A percentile compares a stretch with the other conserved stretches of the same genome.
Conservation (phyloP, 2,113 vertebrate genomes). For the Rattus rattus region DNA sequence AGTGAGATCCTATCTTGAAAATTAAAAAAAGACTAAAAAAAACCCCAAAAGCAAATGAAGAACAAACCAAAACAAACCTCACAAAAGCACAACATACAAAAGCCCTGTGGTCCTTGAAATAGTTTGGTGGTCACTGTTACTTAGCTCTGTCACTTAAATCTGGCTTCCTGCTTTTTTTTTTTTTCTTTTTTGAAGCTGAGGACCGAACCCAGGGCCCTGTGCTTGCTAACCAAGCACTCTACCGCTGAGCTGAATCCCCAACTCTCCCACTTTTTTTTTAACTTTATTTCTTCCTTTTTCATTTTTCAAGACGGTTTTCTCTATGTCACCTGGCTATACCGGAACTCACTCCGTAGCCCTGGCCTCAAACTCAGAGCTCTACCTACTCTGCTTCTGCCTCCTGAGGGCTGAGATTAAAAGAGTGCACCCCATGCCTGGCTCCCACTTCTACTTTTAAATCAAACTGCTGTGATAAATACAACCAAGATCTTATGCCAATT, state of each 20-base stretch:
- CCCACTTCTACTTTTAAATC: not conserved
- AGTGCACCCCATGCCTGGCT: not conserved
- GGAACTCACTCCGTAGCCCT: too few relatives aligned
- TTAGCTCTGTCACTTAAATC: not conserved
- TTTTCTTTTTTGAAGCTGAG: too few relatives aligned
- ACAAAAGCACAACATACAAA: not conserved
- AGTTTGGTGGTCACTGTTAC: not conserved
- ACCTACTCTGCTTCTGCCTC: too few relatives aligned
- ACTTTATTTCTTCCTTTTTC: too few relatives aligned
- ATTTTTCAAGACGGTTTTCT: too few relatives aligned
- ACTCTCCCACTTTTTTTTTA: too few relatives aligned
- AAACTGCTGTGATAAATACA: conserved; percentile 9
- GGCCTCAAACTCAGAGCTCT: too few relatives aligned
- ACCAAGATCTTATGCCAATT: not conserved
- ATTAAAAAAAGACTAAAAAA: not conserved
- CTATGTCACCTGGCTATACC: too few relatives aligned
- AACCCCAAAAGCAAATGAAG: not conserved
- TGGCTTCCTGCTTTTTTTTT: not conserved
- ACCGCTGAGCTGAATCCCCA: too few relatives aligned
- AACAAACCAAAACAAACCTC: not conserved
- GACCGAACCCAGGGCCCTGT: too few relatives aligned
- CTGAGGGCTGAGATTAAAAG: too few relatives aligned
- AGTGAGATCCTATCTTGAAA: not conserved
- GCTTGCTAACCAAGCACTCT: too few relatives aligned
- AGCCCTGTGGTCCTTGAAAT: not conserved